Evolutionary conservation across 2,888 invertebrate genomes (phyloP).

Genomic region (Spilarctia lutea): DNA sequence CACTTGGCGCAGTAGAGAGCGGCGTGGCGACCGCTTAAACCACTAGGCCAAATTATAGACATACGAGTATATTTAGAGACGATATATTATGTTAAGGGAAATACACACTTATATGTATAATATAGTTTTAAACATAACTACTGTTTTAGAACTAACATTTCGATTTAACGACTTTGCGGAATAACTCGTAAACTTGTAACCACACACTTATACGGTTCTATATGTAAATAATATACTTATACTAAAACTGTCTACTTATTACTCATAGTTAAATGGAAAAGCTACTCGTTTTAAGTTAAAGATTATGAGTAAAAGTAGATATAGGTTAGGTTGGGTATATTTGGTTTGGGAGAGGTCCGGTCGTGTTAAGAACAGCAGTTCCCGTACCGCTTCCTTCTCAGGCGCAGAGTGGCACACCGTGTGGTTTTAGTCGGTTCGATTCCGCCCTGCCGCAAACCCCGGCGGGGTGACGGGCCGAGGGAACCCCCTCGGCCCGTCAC

Average conservation of each 20-base stretch:
- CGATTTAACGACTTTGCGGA: slow-evolving; percentile 12
- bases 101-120: neutral
- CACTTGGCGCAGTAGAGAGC: no score
- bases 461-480: no score
- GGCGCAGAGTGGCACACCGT: no score
- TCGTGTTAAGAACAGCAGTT: no score
- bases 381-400: no score
- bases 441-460: no score
- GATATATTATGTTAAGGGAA: neutral
- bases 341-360: no score
- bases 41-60: neutral
- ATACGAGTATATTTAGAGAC: no score
- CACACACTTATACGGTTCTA: neutral
- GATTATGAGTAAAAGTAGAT: neutral
- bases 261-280: slow-evolving; percentile 1
- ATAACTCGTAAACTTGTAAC: slow-evolving; percentile 9
- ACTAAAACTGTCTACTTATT: slow-evolving; percentile 3
- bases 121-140: neutral
- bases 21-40: no score
- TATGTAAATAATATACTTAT: slow-evolving; percentile 1
- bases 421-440: no score
- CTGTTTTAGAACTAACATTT: slow-evolving; percentile 11
- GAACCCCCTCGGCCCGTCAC: no score
- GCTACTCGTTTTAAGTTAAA: neutral
- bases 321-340: neutral